These are phyloP conservation scores for Drosophila novamexicana DNA, from an alignment of 1,140 invertebrate species.

Conservation along the genomic window DNA sequence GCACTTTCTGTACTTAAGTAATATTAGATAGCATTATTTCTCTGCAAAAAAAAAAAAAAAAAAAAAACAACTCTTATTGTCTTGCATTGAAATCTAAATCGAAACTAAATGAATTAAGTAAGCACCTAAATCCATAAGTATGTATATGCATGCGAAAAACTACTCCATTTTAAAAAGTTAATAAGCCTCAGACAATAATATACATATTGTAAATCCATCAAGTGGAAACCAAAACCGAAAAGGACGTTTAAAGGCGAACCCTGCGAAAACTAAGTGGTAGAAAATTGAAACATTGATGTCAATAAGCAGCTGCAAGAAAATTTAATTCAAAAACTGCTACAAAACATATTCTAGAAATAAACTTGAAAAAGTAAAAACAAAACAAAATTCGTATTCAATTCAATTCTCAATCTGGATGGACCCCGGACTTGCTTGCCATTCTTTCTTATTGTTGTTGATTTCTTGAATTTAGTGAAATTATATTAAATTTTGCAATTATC, in stretches of 20 bases:
- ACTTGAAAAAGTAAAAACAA: slow-evolving; percentile 28
- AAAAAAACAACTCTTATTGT: slow-evolving; percentile 59
- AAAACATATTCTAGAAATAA: slow-evolving; percentile 72
- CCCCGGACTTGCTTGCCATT: slow-evolving; percentile 25
- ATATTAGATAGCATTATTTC: slow-evolving; percentile 78
- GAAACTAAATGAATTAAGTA: slow-evolving; percentile 16
- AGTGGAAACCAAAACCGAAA: slow-evolving; percentile 10
- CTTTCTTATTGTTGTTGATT: slow-evolving; percentile 4
- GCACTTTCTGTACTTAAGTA: slow-evolving; percentile 66
- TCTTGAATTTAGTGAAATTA: background rate
- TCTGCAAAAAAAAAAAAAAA: slow-evolving; percentile 53
- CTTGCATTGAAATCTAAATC: slow-evolving; percentile 41
- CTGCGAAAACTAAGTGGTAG: slow-evolving; percentile 51
- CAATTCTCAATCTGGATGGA: background rate
- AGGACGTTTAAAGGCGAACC: slow-evolving; percentile 32
- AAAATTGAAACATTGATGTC: slow-evolving; percentile 75
- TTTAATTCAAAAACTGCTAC: slow-evolving; percentile 48
- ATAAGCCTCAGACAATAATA: slow-evolving; percentile 39
- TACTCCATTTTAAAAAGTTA: slow-evolving; percentile 50
- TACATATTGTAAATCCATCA: slow-evolving; percentile 40
- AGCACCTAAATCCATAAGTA: slow-evolving; percentile 29
- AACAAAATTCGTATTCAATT: slow-evolving; percentile 42
- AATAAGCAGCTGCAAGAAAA: slow-evolving; percentile 70
- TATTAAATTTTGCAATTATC: slow-evolving; percentile 33
- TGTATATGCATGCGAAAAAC: slow-evolving; percentile 47